phyloP scores from a whole-genome alignment of 2,797 vertebrate genomes.

The Pseudochirops corinnae region DNA sequence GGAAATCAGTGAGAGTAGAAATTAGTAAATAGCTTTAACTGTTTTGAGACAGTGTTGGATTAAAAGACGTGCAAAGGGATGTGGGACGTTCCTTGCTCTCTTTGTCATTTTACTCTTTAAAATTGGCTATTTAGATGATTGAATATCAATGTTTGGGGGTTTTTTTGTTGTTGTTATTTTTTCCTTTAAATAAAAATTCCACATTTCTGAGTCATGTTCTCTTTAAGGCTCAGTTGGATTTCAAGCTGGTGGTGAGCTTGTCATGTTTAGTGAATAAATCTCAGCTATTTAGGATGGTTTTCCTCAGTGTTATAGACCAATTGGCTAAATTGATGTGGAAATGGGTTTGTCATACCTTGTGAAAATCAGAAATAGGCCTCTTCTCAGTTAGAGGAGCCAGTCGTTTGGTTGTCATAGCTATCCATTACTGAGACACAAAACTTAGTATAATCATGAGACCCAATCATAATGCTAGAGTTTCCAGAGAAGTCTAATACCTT shows the following conservation, averaged over 20 bases:
- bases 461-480: conserved; percentile 4
- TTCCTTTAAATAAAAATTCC: background rate
- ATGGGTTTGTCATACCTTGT: conserved; percentile 47
- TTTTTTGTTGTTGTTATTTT: background rate
- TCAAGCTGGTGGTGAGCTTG: conserved; percentile 19
- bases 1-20: background rate
- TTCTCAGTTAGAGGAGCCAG: background rate
- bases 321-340: conserved; percentile 30
- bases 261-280: background rate
- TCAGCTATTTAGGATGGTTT: conserved; percentile 19
- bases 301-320: background rate
- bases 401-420: conserved; percentile 14
- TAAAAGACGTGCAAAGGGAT: background rate
- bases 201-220: conserved; percentile 36
- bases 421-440: conserved; percentile 47
- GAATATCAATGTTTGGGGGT: background rate
- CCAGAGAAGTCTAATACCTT: background rate
- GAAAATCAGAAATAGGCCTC: conserved; percentile 20
- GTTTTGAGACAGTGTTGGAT: background rate
- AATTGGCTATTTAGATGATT: conserved; percentile 2
- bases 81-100: background rate
- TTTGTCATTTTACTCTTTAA: conserved; percentile 39
- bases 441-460: conserved; percentile 31
- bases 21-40: background rate
- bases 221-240: conserved; percentile 50